phyloP scores from a whole-genome alignment of 2,888 invertebrate genomes.

The Carabus problematicus region DNA sequence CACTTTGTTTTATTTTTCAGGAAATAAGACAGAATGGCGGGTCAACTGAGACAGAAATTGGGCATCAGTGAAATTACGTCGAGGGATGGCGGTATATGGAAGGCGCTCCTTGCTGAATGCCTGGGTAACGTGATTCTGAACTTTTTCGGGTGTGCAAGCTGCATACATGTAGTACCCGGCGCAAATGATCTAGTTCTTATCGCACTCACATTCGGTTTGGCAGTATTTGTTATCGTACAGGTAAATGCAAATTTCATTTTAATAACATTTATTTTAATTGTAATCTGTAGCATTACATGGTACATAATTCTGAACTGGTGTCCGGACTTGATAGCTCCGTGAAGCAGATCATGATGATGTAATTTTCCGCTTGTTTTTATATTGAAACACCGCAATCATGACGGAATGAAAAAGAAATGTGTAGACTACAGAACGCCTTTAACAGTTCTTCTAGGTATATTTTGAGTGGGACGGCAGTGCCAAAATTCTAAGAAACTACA shows the following conservation, averaged over 20 bases:
- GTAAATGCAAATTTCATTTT: constrained; percentile 48
- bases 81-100: constrained; percentile 73
- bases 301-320: not conserved
- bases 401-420: constrained; percentile 5
- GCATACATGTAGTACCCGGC: constrained; percentile 63
- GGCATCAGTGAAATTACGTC: constrained; percentile 76
- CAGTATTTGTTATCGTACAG: constrained; percentile 83
- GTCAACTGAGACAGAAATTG: constrained; percentile 69
- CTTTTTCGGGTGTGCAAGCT: constrained; percentile 88
- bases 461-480: too few relatives aligned
- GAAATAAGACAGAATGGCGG: constrained; percentile 49
- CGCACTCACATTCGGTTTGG: constrained; percentile 83
- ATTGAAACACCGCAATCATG: constrained; percentile 1
- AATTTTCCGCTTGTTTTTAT: constrained; percentile 4
- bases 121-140: constrained; percentile 86
- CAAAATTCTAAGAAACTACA: too few relatives aligned
- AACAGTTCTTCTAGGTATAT: too few relatives aligned
- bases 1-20: too few relatives aligned
- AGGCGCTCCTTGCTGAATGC: constrained; percentile 85
- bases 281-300: not conserved
- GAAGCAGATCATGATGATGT: not conserved
- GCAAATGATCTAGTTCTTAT: constrained; percentile 70
- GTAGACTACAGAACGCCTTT: too few relatives aligned
- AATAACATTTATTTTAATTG: not conserved
- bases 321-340: not conserved